Percentiles rank a stretch among this genome's conserved stretches.
These are phyloP conservation scores for Todus mexicanus DNA, from an alignment of 2,797 vertebrate species.

Conservation along the genomic window DNA sequence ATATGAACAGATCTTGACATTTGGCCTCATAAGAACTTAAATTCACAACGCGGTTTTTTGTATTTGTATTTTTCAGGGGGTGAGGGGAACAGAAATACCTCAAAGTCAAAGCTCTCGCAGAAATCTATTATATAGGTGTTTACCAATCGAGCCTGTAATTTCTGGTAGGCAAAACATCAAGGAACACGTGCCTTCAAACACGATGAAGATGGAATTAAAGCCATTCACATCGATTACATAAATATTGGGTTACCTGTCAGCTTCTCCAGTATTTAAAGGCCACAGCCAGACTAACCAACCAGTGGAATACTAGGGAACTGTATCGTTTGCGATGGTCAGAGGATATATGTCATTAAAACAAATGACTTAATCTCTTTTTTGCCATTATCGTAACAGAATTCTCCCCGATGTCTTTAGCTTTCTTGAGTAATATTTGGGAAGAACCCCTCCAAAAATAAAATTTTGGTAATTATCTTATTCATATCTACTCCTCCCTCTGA, in stretches of 20 bases:
- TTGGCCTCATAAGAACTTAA: too few species aligned
- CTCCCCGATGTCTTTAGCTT: not conserved
- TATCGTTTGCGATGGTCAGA: not conserved
- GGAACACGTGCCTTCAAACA: not conserved
- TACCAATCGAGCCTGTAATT: not conserved
- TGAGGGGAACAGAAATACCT: too few species aligned
- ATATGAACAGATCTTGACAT: too few species aligned
- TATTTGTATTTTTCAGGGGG: too few species aligned
- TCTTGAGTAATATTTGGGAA: not conserved
- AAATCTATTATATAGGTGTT: too few species aligned
- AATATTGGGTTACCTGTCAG: not conserved
- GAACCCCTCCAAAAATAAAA: rapidly evolving
- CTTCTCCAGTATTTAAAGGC: not conserved
- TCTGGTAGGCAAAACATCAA: not conserved
- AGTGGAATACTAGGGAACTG: not conserved
- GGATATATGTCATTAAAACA: not conserved
- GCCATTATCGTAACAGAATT: not conserved
- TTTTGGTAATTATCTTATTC: not conserved
- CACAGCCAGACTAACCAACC: not conserved
- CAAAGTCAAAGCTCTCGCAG: too few species aligned
- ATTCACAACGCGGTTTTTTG: too few species aligned
- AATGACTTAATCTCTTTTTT: not conserved
- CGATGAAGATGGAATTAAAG: not conserved
- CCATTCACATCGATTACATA: not conserved
- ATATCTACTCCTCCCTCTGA: not conserved